Conservation (phyloP, 2,888 invertebrate species). For the Tachina grossa region DNA sequence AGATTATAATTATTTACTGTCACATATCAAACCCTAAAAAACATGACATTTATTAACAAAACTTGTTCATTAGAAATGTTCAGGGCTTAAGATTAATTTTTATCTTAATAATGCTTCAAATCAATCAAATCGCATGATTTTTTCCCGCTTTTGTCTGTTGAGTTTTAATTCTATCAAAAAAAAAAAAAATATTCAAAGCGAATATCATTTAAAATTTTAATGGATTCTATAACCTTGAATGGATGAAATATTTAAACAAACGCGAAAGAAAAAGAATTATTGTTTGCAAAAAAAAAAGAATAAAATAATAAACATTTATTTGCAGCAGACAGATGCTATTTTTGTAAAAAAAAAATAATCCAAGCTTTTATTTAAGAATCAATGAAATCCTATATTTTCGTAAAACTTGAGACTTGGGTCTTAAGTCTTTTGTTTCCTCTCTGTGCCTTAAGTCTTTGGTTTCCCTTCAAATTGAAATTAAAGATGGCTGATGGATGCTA, state of each 20-base stretch:
- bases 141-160: conserved; percentile 40
- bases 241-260: conserved; percentile 21
- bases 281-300: conserved; percentile 29
- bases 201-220: conserved; percentile 49
- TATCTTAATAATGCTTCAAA: conserved; percentile 47
- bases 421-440: conserved; percentile 32
- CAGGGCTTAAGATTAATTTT: conserved; percentile 55
- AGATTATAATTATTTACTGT: conserved; percentile 41
- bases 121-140: conserved; percentile 56
- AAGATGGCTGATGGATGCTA: background rate
- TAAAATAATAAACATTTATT: background rate
- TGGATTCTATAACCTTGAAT: conserved; percentile 56
- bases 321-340: conserved; percentile 13
- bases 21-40: conserved; percentile 13
- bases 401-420: background rate
- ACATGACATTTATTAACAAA: conserved; percentile 44
- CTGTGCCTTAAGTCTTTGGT: background rate
- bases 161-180: conserved; percentile 42
- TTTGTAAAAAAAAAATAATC: background rate
- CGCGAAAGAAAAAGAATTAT: conserved; percentile 8
- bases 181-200: conserved; percentile 13
- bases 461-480: background rate
- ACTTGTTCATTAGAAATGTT: conserved; percentile 58
- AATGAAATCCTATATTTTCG: background rate
- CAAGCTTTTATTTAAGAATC: background rate